phyloP scores from a whole-genome alignment of 2,888 invertebrate species.

The Torymus auratus region DNA sequence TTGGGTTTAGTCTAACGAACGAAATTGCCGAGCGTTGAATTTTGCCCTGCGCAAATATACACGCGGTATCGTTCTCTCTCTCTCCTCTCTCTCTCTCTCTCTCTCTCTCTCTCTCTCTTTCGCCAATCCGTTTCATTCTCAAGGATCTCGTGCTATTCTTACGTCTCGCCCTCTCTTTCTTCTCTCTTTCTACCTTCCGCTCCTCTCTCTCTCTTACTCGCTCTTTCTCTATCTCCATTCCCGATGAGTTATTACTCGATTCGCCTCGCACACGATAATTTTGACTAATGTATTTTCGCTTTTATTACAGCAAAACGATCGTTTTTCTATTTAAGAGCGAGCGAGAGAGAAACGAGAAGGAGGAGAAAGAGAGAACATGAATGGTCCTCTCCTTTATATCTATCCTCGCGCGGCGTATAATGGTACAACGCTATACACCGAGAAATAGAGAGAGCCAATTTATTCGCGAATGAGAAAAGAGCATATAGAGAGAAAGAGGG shows the following conservation, averaged over 20 bases:
- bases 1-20: conserved; percentile 66
- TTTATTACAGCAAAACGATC: conserved; percentile 56
- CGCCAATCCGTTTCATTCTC: conserved; percentile 47
- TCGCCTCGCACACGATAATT: conserved; percentile 61
- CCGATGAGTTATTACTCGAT: conserved; percentile 60
- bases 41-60: conserved; percentile 60
- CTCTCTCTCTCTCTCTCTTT: conserved; percentile 49
- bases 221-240: conserved; percentile 31
- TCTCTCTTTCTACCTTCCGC: conserved; percentile 5
- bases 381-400: no score
- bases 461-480: conserved; percentile 7
- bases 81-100: conserved; percentile 35
- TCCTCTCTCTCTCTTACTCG: conserved; percentile 26
- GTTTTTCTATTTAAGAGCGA: conserved; percentile 52
- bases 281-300: conserved; percentile 57
- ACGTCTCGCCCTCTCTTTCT: conserved; percentile 44
- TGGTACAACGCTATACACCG: not conserved
- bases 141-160: conserved; percentile 44
- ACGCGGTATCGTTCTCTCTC: conserved; percentile 27
- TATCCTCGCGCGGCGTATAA: not conserved
- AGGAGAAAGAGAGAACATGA: no score
- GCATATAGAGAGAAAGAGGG: not conserved
- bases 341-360: not conserved
- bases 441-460: conserved; percentile 18
- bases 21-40: conserved; percentile 65